Conservation (phyloP, 64 coral and sea anemone species). For the Pachyseris speciosa region DNA sequence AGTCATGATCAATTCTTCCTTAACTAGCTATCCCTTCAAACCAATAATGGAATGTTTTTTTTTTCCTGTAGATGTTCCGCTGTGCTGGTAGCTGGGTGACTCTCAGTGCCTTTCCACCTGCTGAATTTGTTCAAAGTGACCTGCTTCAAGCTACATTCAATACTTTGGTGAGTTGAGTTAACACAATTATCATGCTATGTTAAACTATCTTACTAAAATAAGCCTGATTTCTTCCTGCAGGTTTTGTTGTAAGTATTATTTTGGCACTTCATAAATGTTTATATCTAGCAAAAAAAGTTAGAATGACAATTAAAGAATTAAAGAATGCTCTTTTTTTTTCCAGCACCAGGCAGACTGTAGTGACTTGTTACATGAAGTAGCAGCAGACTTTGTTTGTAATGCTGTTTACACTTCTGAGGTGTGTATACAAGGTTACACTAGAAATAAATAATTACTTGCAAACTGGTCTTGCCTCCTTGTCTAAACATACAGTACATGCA, state of each 20-base stretch:
- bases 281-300: too few relatives aligned
- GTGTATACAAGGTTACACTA: background rate
- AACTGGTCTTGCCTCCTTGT: too few relatives aligned
- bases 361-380: slow-evolving; percentile 92
- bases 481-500: too few relatives aligned
- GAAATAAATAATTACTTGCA: too few relatives aligned
- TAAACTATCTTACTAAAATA: too few relatives aligned
- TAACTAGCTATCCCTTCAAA: background rate
- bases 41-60: background rate
- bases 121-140: slow-evolving; percentile 88
- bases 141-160: slow-evolving; percentile 82
- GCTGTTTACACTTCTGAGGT: slow-evolving; percentile 94
- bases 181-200: background rate
- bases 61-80: slow-evolving; percentile 71
- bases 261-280: too few relatives aligned
- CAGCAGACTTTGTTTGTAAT: slow-evolving; percentile 94
- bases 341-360: slow-evolving; percentile 59
- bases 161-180: slow-evolving; percentile 71
- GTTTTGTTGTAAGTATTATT: too few relatives aligned
- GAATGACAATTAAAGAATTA: background rate
- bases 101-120: slow-evolving; percentile 83
- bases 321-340: background rate
- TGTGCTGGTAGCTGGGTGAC: slow-evolving; percentile 98
- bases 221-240: too few relatives aligned
- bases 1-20: too few relatives aligned